Evolutionary conservation across 2,888 invertebrate species (phyloP).

Genomic region (Platerodrilus igneus): DNA sequence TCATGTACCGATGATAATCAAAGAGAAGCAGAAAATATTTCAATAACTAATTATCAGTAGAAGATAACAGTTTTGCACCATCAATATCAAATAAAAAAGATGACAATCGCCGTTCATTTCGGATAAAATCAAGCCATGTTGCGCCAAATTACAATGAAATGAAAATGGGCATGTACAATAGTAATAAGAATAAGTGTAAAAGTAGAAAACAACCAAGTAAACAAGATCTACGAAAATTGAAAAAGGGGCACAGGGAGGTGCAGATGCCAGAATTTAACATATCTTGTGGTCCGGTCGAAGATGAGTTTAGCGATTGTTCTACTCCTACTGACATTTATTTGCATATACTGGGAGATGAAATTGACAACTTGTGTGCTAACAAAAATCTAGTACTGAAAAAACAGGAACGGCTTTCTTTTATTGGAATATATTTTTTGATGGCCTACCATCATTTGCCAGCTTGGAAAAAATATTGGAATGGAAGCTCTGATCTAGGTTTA

Average conservation of each 20-base stretch:
- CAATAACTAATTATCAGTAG: conserved; percentile 1
- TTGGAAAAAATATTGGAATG: too few relatives aligned
- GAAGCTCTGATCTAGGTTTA: too few relatives aligned
- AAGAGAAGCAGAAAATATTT: conserved; percentile 2
- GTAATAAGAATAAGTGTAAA: too few relatives aligned
- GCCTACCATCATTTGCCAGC: too few relatives aligned
- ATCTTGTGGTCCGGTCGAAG: conserved; percentile 9
- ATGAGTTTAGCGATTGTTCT: conserved; percentile 7
- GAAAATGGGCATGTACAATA: too few relatives aligned
- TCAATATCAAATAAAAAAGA: neutral
- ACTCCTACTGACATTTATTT: conserved; percentile 16
- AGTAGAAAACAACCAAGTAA: neutral
- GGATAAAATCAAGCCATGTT: conserved; percentile 1
- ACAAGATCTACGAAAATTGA: conserved; percentile 8
- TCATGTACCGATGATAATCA: too few relatives aligned
- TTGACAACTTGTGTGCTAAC: conserved; percentile 13
- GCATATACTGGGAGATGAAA: too few relatives aligned
- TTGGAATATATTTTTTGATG: conserved; percentile 13
- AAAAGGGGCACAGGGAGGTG: conserved; percentile 2
- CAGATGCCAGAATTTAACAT: conserved; percentile 8
- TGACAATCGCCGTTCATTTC: conserved; percentile 1
- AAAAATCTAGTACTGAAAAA: conserved; percentile 16
- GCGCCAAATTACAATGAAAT: neutral
- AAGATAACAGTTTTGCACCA: neutral
- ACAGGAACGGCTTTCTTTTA: conserved; percentile 14